A percentile compares a stretch with the other conserved stretches of the same genome.
phyloP scores from a whole-genome alignment of 2,888 invertebrate species.

The Rhyacophila evoluta region DNA sequence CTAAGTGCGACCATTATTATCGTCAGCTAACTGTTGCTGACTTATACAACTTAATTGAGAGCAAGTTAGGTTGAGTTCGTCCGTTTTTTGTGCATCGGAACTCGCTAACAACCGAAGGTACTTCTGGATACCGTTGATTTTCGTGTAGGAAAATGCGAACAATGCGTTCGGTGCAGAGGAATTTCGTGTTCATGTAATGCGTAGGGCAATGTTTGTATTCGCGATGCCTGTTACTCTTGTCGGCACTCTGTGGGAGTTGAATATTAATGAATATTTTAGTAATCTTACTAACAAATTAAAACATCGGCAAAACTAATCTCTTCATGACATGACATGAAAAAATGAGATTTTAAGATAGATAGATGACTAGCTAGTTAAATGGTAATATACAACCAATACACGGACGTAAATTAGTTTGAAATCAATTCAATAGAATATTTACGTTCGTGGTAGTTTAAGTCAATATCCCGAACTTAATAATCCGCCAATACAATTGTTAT shows the following conservation, averaged over 20 bases:
- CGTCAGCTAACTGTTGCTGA: neutral
- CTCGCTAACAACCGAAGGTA: neutral
- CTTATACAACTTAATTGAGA: neutral
- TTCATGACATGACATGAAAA: no score
- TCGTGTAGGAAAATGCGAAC: slow-evolving; percentile 19
- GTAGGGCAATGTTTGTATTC: neutral
- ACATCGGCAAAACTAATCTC: no score
- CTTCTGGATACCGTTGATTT: slow-evolving; percentile 20
- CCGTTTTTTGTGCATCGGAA: neutral
- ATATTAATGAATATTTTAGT: neutral
- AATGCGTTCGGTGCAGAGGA: slow-evolving; percentile 9
- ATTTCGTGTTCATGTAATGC: neutral
- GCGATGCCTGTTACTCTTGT: neutral
- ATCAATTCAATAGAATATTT: no score
- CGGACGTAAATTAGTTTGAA: no score
- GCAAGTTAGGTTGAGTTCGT: slow-evolving; percentile 1
- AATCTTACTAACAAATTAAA: no score
- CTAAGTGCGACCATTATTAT: neutral
- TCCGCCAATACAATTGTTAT: no score
- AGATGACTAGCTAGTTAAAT: no score
- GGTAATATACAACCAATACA: no score
- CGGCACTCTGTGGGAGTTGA: neutral
- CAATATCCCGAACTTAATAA: no score
- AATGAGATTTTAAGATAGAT: no score
- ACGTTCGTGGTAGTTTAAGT: no score